These are phyloP conservation scores for Pyrocephalus nanus DNA, from an alignment of 2,797 vertebrate species.

Conservation along the genomic window DNA sequence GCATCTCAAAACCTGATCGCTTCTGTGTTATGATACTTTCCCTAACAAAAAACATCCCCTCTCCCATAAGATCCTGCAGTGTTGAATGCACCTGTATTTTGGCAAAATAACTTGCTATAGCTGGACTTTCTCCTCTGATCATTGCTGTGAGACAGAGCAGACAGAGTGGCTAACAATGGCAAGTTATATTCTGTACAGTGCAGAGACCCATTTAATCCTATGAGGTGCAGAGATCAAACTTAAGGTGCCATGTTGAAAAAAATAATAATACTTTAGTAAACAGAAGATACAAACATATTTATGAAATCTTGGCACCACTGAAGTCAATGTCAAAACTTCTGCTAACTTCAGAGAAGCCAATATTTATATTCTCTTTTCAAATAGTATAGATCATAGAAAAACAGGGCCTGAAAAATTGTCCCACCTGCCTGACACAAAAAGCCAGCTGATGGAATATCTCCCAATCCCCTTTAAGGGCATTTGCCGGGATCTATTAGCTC, in stretches of 20 bases:
- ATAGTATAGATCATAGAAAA: not conserved
- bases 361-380: not conserved
- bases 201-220: not conserved
- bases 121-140: not conserved
- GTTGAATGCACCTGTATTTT: not conserved
- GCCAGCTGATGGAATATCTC: not conserved
- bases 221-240: not conserved
- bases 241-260: not conserved
- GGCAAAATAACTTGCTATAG: not conserved
- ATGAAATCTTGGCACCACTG: not conserved
- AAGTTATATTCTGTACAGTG: not conserved
- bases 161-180: not conserved
- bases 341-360: not conserved
- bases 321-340: not conserved
- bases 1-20: not conserved
- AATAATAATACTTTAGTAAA: not conserved
- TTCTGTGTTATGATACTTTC: not conserved
- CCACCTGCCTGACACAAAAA: not conserved
- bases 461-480: not conserved
- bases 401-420: not conserved
- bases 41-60: not conserved
- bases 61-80: not conserved
- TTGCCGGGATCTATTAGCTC: not conserved
- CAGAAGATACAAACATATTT: not conserved
- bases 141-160: not conserved